Evolutionary conservation across 1,140 invertebrate species (phyloP).

Genomic region (Conus ventricosus): DNA sequence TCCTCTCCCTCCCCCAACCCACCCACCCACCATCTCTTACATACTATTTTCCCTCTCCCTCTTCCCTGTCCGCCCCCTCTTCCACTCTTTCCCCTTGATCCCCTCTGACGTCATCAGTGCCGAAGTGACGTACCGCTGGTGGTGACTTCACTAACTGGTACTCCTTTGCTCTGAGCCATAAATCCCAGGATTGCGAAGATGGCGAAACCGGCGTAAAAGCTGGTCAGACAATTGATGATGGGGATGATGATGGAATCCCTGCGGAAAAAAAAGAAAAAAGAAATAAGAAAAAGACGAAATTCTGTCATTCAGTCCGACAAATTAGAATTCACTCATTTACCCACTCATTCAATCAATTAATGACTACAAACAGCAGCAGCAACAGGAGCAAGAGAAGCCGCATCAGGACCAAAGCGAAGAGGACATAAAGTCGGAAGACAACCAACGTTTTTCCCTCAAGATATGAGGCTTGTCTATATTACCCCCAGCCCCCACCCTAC

Average conservation of each 20-base stretch:
- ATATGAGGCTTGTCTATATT: no score
- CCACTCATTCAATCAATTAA: no score
- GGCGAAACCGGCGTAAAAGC: conserved; percentile 71
- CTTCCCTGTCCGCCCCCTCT: not conserved
- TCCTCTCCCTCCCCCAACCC: not conserved
- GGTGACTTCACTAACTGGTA: conserved; percentile 65
- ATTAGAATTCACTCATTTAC: no score
- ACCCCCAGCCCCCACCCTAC: no score
- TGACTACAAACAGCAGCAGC: no score
- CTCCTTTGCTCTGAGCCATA: conserved; percentile 67
- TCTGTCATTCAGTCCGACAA: no score
- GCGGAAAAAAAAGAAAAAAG: conserved; percentile 16
- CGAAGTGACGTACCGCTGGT: conserved; percentile 23
- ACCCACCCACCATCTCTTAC: not conserved
- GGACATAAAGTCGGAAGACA: no score
- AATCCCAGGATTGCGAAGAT: conserved; percentile 72
- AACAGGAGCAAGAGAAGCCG: no score
- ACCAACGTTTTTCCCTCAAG: no score
- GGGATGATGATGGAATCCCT: conserved; percentile 91
- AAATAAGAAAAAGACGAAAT: not conserved
- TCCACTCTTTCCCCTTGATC: not conserved
- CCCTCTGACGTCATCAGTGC: not conserved
- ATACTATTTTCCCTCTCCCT: not conserved
- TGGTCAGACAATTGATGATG: conserved; percentile 87
- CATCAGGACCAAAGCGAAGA: no score